Conservation (phyloP, 2,113 vertebrate species). For the Toxostoma redivivum region DNA sequence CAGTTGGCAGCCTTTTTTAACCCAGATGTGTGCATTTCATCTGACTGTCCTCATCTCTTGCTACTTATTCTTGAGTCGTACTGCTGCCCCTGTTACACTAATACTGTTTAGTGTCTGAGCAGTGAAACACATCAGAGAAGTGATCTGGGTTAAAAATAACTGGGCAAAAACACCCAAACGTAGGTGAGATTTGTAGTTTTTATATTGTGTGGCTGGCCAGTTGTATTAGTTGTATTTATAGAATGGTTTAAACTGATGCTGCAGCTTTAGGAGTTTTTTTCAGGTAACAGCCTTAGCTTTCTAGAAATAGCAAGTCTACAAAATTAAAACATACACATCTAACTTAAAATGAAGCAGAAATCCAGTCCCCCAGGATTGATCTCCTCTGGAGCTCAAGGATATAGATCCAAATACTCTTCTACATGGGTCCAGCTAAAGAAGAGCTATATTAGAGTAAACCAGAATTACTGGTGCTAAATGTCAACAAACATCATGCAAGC, state of each 20-base stretch:
- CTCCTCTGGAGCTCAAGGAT: neutral
- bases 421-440: neutral
- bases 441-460: neutral
- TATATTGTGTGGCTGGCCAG: neutral
- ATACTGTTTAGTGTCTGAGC: neutral
- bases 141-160: neutral
- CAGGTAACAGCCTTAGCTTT: neutral
- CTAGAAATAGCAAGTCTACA: neutral
- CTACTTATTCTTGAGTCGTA: neutral
- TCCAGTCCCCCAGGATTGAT: neutral
- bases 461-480: neutral
- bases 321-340: neutral
- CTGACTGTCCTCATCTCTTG: neutral
- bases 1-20: neutral
- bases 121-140: neutral
- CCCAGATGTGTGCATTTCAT: neutral
- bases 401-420: neutral
- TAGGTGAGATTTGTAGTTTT: neutral
- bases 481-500: neutral
- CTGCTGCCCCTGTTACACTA: neutral
- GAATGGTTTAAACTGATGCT: neutral
- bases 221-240: neutral
- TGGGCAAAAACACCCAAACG: neutral
- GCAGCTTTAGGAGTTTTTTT: neutral
- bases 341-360: neutral